Evolutionary conservation across 2,888 invertebrate genomes (phyloP), one percentile per base, ranked within the genome.

Genomic region (Dryobotodes eremita): DNA sequence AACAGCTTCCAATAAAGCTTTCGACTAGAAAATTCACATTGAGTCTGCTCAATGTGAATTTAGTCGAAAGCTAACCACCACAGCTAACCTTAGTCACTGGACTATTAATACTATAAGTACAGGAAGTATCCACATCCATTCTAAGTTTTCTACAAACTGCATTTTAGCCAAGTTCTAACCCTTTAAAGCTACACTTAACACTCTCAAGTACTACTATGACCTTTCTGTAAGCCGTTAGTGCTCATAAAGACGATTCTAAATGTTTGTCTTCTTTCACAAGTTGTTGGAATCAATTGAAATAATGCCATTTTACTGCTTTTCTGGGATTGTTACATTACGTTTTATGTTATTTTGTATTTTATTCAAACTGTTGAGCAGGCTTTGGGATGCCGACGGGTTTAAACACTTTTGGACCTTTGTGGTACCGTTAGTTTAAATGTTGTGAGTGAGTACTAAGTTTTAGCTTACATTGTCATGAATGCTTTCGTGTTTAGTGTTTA

Each of bases 251-350:
- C 15, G 57, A 65, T 65, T 82, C 70, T 46, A 31, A 70, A 71
- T 83, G 79, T 79, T 75, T 72, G 55, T 55, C 53, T 71, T 53
- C 73, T 71, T 86, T 79, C 78, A 68, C 65, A 65, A 61, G 64
- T 83, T 77, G 26, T 42, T 26, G 65, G 48, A 68, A 74, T 75
- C 84, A 76, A 85, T 83, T 86, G 86, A 83, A 84, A 79, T 79
- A 61, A 74, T n/a, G 75, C 26, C 4, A 71, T 86, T 79, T 85
- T 76, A 85, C 15, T 57, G 73, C 53, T 53, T 81, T 36, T 11
- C 82, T 46, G 5, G 10, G n/a, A 70, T 55, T 61, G 72, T 23
- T 62, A 75, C 42, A 46, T 66, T 65, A n/a, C 26, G 11, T 48
- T 83, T 83, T 82, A 71, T 77, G 77, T 46, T 57, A n/a, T 72